Evolutionary conservation across 2,888 invertebrate genomes (phyloP), one percentile per base, ranked within the genome.

Genomic region (Lasioglossum morio): DNA sequence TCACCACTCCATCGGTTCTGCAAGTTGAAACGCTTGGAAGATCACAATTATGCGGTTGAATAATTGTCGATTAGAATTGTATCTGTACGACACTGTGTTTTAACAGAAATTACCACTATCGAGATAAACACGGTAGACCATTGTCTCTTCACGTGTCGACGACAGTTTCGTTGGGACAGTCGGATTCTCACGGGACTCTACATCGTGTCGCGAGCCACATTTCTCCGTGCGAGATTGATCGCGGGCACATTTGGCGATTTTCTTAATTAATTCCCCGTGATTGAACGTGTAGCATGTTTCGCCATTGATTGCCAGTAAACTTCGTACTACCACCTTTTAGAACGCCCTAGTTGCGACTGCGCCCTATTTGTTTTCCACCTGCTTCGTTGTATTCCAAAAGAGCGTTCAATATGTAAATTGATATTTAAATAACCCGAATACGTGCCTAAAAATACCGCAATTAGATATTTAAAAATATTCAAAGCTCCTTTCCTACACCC

Each of bases 261-360:
- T 66, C 53, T 77, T 66, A 48, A 77, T 63, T 74, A 85, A 81
- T 80, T 88, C 85, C 23, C 23, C 48, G 34, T 76, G 70, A 70
- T 70, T 70, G 37, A 40, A 82, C 57, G 76, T 77, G 69, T 76
- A 63, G 74, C 77, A 72, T 73, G 79, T 73, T 74, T 75, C 88
- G 84, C 85, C 91, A 91, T 91, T 90, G 91, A 91, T 91, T 91
- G 84, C 87, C 82, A 77, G 78, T 79, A 78, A 84, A 79, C 87
- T 79, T 81, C 57, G 63, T 76, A 79, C 82, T 81, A 79, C 79
- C 74, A 76, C 48, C 82, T 83, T 77, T 82, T 75, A 30, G 53
- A 37, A 60, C 37, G 66, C 72, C 70, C 72, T 48, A 57, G 63
- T 70, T 72, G 90, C 90, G 90, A 81, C 90, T 90, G 90, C 90